A percentile compares a stretch with the other conserved stretches of the same genome.
Conservation (phyloP, 2,888 invertebrate genomes). For the Caenorhabditis uteleia region DNA sequence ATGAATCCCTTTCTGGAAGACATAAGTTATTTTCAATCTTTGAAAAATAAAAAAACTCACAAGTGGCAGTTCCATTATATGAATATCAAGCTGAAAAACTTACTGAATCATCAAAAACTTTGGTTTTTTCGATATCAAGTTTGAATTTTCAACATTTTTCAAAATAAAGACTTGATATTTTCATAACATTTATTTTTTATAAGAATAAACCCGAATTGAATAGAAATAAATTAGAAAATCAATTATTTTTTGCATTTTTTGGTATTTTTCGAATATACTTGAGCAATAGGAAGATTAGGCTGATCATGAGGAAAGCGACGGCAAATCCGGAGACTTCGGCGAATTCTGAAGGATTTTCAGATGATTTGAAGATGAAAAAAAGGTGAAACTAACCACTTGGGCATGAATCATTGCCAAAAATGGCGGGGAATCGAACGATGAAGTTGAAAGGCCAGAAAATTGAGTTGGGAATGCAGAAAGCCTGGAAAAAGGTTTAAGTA, state of each 20-base stretch:
- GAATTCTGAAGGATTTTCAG: slow-evolving; percentile 26
- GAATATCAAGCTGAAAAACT: no score
- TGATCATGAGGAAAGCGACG: slow-evolving; percentile 21
- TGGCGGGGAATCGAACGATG: slow-evolving; percentile 37
- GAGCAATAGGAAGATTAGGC: slow-evolving; percentile 11
- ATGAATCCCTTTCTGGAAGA: slow-evolving; percentile 16
- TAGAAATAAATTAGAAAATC: not conserved
- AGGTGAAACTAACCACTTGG: slow-evolving; percentile 18
- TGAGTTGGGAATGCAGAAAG: slow-evolving; percentile 39
- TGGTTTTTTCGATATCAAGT: not conserved
- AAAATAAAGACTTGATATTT: not conserved
- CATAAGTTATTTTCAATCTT: no score
- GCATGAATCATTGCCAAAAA: slow-evolving; percentile 32
- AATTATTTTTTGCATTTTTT: not conserved
- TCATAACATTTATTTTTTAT: not conserved
- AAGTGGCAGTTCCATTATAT: not conserved
- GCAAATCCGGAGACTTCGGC: slow-evolving; percentile 37
- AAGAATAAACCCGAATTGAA: not conserved
- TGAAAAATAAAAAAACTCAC: not conserved
- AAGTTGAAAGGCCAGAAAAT: slow-evolving; percentile 46
- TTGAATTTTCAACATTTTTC: not conserved
- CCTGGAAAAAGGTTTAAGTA: slow-evolving; percentile 10
- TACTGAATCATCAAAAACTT: not conserved
- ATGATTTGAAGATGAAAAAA: not conserved
- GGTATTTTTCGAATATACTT: slow-evolving; percentile 2